Evolutionary conservation across 2,888 invertebrate species (phyloP).

Genomic region (Macrophya annulata): DNA sequence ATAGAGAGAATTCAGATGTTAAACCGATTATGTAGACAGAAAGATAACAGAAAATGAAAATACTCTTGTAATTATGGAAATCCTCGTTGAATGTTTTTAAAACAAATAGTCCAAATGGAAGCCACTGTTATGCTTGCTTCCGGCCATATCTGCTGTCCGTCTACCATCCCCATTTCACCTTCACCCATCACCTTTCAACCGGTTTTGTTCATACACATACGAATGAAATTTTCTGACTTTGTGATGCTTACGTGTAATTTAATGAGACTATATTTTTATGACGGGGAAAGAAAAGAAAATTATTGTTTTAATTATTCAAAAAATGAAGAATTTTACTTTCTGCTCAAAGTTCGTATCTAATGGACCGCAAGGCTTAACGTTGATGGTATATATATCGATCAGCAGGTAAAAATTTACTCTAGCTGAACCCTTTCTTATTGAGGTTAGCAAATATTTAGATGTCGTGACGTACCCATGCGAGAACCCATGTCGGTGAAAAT

Average conservation of each 20-base stretch:
- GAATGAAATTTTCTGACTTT: neutral
- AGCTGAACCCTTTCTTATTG: neutral
- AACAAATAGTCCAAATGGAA: conserved; percentile 49
- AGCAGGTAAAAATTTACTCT: neutral
- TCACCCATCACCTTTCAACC: neutral
- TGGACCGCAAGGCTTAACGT: neutral
- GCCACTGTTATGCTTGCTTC: conserved; percentile 48
- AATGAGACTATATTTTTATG: neutral
- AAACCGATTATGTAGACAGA: conserved; percentile 59
- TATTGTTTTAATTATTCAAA: too few species aligned
- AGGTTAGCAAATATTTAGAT: conserved; percentile 28
- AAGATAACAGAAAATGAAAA: conserved; percentile 62
- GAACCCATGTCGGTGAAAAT: neutral
- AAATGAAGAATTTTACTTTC: too few species aligned
- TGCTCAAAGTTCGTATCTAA: too few species aligned
- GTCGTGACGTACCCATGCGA: neutral
- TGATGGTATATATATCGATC: neutral
- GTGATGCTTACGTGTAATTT: neutral
- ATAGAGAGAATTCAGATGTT: neutral
- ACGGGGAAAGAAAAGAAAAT: too few species aligned
- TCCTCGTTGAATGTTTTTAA: conserved; percentile 50
- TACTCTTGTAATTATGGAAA: conserved; percentile 62
- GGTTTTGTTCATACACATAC: neutral
- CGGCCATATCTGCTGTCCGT: conserved; percentile 11
- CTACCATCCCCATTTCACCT: conserved; percentile 13